phyloP scores from a whole-genome alignment of 2,113 vertebrate genomes.

The Phaethornis superciliosus region DNA sequence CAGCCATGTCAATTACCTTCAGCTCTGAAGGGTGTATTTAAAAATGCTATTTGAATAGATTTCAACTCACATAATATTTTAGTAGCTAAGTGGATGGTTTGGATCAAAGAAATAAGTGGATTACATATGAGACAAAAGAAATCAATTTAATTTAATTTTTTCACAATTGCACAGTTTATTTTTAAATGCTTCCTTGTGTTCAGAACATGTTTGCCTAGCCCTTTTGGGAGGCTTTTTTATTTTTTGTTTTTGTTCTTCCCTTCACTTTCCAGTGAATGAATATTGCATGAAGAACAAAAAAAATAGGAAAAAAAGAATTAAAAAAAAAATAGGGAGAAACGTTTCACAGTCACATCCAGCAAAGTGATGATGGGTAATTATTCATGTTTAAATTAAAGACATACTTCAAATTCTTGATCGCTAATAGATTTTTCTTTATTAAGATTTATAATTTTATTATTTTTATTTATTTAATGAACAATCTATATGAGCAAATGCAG shows the following conservation, averaged over 20 bases:
- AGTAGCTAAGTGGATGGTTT: neutral
- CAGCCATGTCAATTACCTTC: neutral
- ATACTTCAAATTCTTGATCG: neutral
- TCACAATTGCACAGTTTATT: neutral
- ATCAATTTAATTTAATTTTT: neutral
- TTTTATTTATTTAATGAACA: neutral
- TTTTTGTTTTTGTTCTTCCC: neutral
- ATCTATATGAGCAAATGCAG: neutral
- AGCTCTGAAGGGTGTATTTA: neutral
- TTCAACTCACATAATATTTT: neutral
- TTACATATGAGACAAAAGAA: neutral
- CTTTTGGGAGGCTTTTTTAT: neutral
- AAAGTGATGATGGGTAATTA: neutral
- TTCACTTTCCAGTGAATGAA: neutral
- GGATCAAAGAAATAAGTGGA: neutral
- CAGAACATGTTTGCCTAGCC: neutral
- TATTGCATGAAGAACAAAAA: neutral
- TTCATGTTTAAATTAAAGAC: neutral
- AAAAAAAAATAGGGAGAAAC: fast-evolving
- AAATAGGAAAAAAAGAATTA: too few relatives aligned
- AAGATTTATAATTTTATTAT: neutral
- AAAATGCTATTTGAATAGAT: neutral
- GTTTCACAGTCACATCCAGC: neutral
- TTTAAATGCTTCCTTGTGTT: neutral
- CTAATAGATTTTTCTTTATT: neutral